These are phyloP conservation scores for Takifugu flavidus DNA, from an alignment of 2,113 vertebrate species.

Conservation along the genomic window DNA sequence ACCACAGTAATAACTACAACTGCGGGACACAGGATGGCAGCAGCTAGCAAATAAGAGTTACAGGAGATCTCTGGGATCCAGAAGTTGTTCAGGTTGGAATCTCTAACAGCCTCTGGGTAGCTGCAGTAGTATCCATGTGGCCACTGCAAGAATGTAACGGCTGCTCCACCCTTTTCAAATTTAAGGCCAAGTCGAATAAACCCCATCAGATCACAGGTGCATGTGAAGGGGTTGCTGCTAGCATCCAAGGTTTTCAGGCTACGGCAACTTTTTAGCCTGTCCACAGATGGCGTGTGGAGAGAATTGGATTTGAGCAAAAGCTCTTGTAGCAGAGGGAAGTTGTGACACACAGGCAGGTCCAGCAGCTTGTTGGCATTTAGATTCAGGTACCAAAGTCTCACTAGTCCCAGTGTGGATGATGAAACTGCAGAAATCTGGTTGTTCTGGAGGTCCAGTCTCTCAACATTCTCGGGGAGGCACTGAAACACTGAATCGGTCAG, in stretches of 20 bases:
- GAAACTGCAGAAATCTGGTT: conserved; percentile 79
- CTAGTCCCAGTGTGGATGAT: conserved; percentile 48
- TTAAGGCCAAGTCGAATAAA: conserved; percentile 65
- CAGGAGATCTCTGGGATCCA: conserved; percentile 75
- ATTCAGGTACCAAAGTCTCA: conserved; percentile 76
- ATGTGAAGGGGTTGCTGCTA: conserved; percentile 82
- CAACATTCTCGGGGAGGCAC: conserved; percentile 76
- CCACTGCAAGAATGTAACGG: conserved; percentile 73
- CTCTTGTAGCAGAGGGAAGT: conserved; percentile 64
- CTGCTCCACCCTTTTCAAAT: conserved; percentile 6
- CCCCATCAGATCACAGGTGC: conserved; percentile 78
- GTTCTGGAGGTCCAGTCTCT: conserved; percentile 72
- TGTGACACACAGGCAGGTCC: conserved; percentile 76
- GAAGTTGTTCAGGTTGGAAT: conserved; percentile 72
- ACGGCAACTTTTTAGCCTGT: conserved; percentile 72
- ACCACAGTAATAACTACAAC: conserved; percentile 47
- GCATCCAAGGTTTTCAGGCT: conserved; percentile 68
- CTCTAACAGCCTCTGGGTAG: conserved; percentile 73
- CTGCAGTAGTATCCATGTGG: conserved; percentile 77
- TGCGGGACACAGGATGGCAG: conserved; percentile 67
- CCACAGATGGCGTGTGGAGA: conserved; percentile 67
- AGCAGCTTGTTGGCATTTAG: conserved; percentile 79
- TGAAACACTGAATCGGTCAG: conserved; percentile 75
- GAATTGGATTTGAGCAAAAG: conserved; percentile 75
- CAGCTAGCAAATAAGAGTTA: conserved; percentile 68